Conservation (phyloP, 2,797 vertebrate genomes). For the Meda fulgida region DNA sequence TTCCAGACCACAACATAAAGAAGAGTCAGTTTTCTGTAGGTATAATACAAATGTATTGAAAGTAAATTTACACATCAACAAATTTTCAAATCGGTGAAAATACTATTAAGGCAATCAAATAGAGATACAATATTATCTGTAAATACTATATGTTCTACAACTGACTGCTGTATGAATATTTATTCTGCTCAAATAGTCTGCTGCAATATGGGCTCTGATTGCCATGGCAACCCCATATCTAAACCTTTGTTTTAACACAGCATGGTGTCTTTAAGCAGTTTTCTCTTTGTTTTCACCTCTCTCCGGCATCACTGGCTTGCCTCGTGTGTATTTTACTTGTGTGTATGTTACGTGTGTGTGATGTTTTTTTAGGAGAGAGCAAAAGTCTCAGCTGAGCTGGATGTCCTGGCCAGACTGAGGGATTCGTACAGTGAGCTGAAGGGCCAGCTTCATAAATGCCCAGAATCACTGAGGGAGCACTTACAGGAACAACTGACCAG, state of each 20-base stretch:
- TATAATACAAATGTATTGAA: neutral
- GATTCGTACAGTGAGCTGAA: slow-evolving; percentile 94
- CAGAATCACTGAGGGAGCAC: slow-evolving; percentile 96
- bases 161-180: slow-evolving; percentile 36
- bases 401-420: slow-evolving; percentile 92
- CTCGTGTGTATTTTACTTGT: slow-evolving; percentile 47
- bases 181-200: slow-evolving; percentile 34
- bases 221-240: slow-evolving; percentile 37
- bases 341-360: slow-evolving; percentile 67
- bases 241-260: slow-evolving; percentile 29
- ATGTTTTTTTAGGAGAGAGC: slow-evolving; percentile 94
- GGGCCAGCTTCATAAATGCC: slow-evolving; percentile 98
- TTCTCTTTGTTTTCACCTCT: slow-evolving; percentile 49
- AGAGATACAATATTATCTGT: neutral
- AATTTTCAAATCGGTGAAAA: neutral
- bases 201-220: slow-evolving; percentile 31
- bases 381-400: slow-evolving; percentile 95
- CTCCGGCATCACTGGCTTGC: slow-evolving; percentile 30
- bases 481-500: slow-evolving; percentile 96
- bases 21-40: neutral
- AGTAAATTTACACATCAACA: neutral
- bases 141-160: neutral
- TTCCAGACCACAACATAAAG: neutral
- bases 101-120: neutral
- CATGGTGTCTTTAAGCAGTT: slow-evolving; percentile 41